A percentile compares a stretch with the other conserved stretches of the same genome.
These are phyloP conservation scores for Chrysocyon brachyurus DNA, from an alignment of 2,797 vertebrate species.

Conservation along the genomic window DNA sequence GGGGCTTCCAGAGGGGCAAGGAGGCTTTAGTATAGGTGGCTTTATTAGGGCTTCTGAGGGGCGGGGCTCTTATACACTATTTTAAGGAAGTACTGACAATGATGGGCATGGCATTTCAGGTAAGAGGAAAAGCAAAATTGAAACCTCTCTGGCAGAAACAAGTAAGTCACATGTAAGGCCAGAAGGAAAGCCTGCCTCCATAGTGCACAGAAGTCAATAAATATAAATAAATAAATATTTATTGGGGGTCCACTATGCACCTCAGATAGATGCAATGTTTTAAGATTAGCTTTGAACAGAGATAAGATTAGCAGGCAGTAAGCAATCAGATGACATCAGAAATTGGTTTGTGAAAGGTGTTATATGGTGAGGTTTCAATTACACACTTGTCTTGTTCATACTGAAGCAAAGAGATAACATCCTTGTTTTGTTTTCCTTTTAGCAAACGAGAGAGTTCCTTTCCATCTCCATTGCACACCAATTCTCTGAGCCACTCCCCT, in stretches of 20 bases:
- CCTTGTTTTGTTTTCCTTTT: not conserved
- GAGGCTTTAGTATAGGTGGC: not conserved
- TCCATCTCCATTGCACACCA: not conserved
- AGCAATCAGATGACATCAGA: constrained; percentile 41
- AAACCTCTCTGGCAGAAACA: constrained; percentile 22
- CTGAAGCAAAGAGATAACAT: not conserved
- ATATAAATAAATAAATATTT: not conserved
- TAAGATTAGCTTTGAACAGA: not conserved
- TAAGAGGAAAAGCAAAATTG: not conserved
- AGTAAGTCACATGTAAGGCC: not conserved
- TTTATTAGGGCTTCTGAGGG: not conserved
- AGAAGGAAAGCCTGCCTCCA: not conserved
- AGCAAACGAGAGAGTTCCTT: not conserved
- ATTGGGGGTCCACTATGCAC: not conserved
- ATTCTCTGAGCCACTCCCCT: not conserved
- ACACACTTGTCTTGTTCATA: not conserved
- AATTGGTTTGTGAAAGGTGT: not conserved
- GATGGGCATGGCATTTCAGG: not conserved
- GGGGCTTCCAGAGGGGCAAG: not conserved
- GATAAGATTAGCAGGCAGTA: constrained; percentile 39
- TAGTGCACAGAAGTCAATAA: not conserved
- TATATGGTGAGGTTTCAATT: not conserved
- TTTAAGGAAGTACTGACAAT: not conserved
- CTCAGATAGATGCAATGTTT: not conserved
- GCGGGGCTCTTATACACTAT: not conserved